Evolutionary conservation across 2,113 vertebrate species (phyloP).

Genomic region (Hippocampus barbouri): DNA sequence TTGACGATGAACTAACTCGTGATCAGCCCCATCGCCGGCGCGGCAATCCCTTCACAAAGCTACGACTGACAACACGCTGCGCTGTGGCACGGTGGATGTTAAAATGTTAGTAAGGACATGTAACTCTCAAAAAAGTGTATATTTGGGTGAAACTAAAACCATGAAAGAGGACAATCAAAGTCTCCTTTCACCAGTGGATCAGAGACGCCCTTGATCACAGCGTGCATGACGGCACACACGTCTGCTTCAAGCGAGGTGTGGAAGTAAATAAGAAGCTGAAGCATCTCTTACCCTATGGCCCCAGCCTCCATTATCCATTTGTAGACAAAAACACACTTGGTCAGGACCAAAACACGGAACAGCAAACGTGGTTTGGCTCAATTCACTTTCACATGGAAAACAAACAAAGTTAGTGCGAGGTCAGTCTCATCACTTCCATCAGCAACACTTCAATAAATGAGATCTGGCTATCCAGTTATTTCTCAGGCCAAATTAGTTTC

Average conservation of each 20-base stretch:
- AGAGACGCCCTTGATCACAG: too few species aligned
- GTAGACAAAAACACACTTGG: conserved; percentile 61
- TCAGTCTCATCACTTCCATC: background rate
- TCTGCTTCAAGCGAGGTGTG: too few species aligned
- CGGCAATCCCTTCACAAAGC: too few species aligned
- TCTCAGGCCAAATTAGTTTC: background rate
- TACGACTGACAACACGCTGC: background rate
- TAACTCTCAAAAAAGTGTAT: background rate
- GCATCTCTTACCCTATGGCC: conserved; percentile 87
- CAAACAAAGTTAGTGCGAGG: conserved; percentile 17
- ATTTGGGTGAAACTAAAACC: background rate
- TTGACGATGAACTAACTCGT: too few species aligned
- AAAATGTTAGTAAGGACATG: background rate
- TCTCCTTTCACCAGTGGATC: too few species aligned
- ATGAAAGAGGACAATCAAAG: too few species aligned
- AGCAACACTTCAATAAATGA: background rate
- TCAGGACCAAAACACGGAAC: conserved; percentile 45
- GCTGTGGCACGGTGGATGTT: background rate
- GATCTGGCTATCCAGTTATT: background rate
- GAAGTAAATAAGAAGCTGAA: too few species aligned
- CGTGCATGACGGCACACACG: too few species aligned
- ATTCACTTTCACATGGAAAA: conserved; percentile 46
- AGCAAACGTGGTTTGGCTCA: conserved; percentile 20
- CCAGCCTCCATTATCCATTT: conserved; percentile 99
- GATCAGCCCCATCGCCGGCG: too few species aligned